These are phyloP conservation scores for Lytechinus pictus DNA, from an alignment of 35 echinoderm and acorn worm species.

Conservation along the genomic window DNA sequence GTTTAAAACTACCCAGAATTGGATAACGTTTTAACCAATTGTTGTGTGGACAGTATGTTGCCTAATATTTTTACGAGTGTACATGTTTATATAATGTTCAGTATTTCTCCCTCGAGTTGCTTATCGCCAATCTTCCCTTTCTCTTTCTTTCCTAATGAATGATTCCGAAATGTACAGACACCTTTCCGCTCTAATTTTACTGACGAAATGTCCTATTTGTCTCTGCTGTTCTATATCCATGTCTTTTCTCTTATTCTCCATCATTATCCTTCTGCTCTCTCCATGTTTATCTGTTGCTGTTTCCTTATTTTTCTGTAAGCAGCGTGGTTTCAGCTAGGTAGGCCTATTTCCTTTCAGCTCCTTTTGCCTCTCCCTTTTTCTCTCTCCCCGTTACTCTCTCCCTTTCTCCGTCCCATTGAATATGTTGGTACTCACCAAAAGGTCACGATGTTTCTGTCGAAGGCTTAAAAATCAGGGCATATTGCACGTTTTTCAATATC, in stretches of 20 bases:
- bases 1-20: no score
- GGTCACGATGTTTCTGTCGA: not conserved
- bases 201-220: no score
- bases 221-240: not conserved
- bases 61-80: no score
- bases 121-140: no score
- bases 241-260: not conserved
- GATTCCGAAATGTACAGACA: no score
- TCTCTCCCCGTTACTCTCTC: not conserved
- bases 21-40: no score
- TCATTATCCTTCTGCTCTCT: not conserved
- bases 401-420: not conserved
- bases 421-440: constrained; percentile 1
- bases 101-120: no score
- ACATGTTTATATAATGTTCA: no score
- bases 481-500: not conserved
- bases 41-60: no score
- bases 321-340: not conserved
- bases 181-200: no score
- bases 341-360: not conserved
- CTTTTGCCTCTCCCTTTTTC: not conserved
- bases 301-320: not conserved
- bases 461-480: not conserved
- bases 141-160: no score
- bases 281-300: not conserved